phyloP scores from a whole-genome alignment of 37 sponge, comb jelly and placozoan species.

The Oscarella lobularis region DNA sequence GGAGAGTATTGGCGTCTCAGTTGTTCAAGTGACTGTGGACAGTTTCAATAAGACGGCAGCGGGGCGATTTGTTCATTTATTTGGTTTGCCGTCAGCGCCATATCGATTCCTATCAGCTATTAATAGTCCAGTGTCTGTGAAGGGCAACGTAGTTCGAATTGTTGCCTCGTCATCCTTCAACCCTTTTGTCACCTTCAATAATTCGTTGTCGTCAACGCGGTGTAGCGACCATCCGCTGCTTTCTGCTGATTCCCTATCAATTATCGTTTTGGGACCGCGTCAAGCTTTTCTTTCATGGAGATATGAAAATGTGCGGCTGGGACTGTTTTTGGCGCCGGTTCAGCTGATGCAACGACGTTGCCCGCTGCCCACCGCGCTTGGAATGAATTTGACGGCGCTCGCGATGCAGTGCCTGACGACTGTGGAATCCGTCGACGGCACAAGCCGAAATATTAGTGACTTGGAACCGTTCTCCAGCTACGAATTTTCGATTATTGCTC shows the following conservation, averaged over 20 bases:
- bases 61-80: slow-evolving; percentile 14
- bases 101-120: slow-evolving; percentile 7
- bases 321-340: background rate
- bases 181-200: slow-evolving; percentile 13
- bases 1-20: slow-evolving; percentile 25
- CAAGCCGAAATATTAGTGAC: background rate
- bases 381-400: background rate
- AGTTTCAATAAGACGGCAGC: slow-evolving; percentile 3
- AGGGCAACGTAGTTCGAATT: background rate
- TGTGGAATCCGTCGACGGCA: background rate
- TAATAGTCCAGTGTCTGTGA: background rate
- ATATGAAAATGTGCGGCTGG: background rate
- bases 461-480: background rate
- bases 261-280: background rate
- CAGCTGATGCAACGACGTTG: background rate
- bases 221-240: slow-evolving; percentile 18
- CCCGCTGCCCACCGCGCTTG: background rate
- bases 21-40: slow-evolving; percentile 27
- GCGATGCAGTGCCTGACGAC: background rate
- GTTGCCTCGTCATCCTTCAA: slow-evolving; percentile 21
- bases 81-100: slow-evolving; percentile 22
- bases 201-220: slow-evolving; percentile 15
- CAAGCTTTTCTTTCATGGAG: background rate
- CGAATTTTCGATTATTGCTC: background rate
- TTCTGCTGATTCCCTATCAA: background rate